Conservation (phyloP, 1,140 invertebrate species). For the Leptinotarsa lineolata region DNA sequence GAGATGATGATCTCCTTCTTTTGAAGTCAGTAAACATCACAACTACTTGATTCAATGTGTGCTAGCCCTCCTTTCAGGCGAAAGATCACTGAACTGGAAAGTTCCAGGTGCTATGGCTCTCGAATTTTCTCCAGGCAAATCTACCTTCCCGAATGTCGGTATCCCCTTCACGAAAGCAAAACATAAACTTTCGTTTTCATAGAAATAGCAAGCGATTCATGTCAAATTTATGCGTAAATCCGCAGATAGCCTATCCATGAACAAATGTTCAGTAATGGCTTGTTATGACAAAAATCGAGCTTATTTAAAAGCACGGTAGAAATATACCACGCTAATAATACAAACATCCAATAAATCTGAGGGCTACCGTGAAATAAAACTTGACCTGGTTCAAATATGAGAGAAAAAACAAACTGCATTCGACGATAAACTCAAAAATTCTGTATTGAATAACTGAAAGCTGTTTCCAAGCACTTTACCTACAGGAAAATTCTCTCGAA, state of each 20-base stretch:
- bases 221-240: constrained; percentile 8
- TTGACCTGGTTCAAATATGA: constrained; percentile 22
- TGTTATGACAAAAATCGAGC: constrained; percentile 13
- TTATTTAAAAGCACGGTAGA: not conserved
- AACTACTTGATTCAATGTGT: no score
- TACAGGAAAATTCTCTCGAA: no score
- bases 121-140: no score
- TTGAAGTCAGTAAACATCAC: no score
- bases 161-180: not conserved
- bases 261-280: constrained; percentile 8
- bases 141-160: no score
- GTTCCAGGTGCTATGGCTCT: no score
- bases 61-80: no score
- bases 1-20: no score
- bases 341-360: not conserved
- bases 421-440: no score
- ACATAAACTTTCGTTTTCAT: not conserved
- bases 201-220: not conserved
- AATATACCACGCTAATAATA: constrained; percentile 1
- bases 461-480: not conserved
- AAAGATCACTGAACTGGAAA: no score
- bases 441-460: not conserved
- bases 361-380: constrained; percentile 13
- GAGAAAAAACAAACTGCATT: constrained; percentile 16
- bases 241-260: not conserved